phyloP scores from a whole-genome alignment of 2,888 invertebrate species.

The Drosophila meridiana region DNA sequence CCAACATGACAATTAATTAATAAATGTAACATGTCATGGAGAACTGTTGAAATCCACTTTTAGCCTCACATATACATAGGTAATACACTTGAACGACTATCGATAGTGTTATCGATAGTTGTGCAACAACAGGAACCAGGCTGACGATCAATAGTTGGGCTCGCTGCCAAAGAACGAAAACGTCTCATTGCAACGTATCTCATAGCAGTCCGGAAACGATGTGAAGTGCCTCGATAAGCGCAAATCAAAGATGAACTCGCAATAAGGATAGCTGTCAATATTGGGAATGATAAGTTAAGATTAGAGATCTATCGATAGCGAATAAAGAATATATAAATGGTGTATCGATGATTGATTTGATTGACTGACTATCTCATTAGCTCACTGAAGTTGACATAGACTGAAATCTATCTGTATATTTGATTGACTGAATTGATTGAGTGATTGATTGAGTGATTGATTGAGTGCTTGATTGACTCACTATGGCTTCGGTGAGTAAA shows the following conservation, averaged over 20 bases:
- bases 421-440: background rate
- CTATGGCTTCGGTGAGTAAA: too few relatives aligned
- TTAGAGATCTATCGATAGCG: background rate
- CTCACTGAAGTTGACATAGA: background rate
- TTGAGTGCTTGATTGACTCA: background rate
- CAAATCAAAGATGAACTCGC: slow-evolving; percentile 84
- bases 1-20: slow-evolving; percentile 8
- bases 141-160: slow-evolving; percentile 29
- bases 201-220: slow-evolving; percentile 82
- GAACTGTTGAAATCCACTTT: background rate
- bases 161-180: slow-evolving; percentile 78
- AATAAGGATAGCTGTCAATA: slow-evolving; percentile 80
- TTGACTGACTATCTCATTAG: background rate
- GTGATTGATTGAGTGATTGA: background rate
- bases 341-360: background rate
- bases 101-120: slow-evolving; percentile 23
- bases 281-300: background rate
- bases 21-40: background rate
- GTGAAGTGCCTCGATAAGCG: slow-evolving; percentile 83
- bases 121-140: background rate
- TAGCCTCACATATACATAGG: background rate
- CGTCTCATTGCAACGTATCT: slow-evolving; percentile 83
- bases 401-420: too few relatives aligned
- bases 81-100: background rate
- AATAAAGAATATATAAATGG: background rate